These are phyloP conservation scores for Drosophila setifemur DNA, from an alignment of 1,140 invertebrate species.

Conservation along the genomic window DNA sequence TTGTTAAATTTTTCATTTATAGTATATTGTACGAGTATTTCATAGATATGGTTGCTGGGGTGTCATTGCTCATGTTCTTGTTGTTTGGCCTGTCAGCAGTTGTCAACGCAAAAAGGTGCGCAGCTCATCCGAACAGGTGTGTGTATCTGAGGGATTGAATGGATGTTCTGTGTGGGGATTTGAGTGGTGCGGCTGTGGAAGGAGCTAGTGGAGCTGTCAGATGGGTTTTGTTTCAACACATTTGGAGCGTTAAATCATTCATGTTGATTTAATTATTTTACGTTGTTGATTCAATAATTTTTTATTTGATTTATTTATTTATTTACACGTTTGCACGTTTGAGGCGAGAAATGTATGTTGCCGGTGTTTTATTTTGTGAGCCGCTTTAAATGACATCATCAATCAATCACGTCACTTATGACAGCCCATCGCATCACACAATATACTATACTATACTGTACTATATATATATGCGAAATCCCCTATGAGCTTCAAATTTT, in stretches of 20 bases:
- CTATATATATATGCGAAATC: neutral
- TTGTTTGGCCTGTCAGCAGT: constrained; percentile 62
- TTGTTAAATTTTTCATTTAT: constrained; percentile 26
- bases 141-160: constrained; percentile 7
- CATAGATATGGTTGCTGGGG: constrained; percentile 27
- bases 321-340: constrained; percentile 58
- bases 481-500: constrained; percentile 7
- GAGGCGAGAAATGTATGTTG: constrained; percentile 36
- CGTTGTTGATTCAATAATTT: constrained; percentile 73
- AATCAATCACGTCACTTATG: constrained; percentile 66
- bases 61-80: constrained; percentile 13
- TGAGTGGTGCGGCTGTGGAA: neutral
- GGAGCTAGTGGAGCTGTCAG: constrained; percentile 3
- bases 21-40: constrained; percentile 13
- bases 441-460: constrained; percentile 14
- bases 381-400: constrained; percentile 72
- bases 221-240: constrained; percentile 64
- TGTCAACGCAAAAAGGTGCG: constrained; percentile 66
- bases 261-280: constrained; percentile 81
- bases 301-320: constrained; percentile 78
- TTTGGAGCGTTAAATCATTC: constrained; percentile 78
- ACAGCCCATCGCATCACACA: constrained; percentile 16
- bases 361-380: constrained; percentile 37
- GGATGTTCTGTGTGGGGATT: constrained; percentile 17
- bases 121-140: constrained; percentile 21